Evolutionary conservation across 2,888 invertebrate species (phyloP), one percentile per base, ranked within the genome.

Genomic region (Trilocha varians): DNA sequence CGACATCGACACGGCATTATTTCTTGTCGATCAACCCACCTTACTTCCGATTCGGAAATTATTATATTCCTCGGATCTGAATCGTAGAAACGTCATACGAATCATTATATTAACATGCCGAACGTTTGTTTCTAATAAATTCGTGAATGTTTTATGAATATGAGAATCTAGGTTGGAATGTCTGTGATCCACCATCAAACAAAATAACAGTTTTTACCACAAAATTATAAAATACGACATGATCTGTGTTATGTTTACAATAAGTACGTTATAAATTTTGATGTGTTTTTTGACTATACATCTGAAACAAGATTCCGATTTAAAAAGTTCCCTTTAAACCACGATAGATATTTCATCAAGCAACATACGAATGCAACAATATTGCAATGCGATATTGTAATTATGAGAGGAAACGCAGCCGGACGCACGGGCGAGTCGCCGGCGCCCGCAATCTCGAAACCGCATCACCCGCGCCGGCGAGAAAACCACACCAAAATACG

Each of bases 1-100:
- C 78, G 82, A 74, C 78, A 66, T 64, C 69, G 68, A 83, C 82
- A 78, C 71, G 67, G 69, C 76, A 80, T 84, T 82, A 83, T 75
- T 78, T 76, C 78, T 78, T 70, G 75, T 70, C 69, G 76, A 78
- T 78, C 77, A 72, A 66, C 61, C 70, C 70, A 76, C 72, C 82
- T 75, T 78, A 83, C 85, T 85, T 85, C 85, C 85, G 85, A 85
- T 83, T 85, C 85, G 84, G 84, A 84, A 84, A 84, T 67, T 79
- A 75, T 78, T 70, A 73, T 82, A 78, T 78, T 78, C 76, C 70
- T 67, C 65, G 73, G 70, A 76, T 73, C 59, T 65, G 59, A 74
- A 73, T 70, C 64, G 67, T 71, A 70, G 67, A 71, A 63, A 56
- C 64, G 64, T 72, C 72, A 67, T 74, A 61, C 62, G 65, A 70